phyloP scores from a whole-genome alignment of 2,113 vertebrate genomes.

The Petrocephalus microphthalmus region DNA sequence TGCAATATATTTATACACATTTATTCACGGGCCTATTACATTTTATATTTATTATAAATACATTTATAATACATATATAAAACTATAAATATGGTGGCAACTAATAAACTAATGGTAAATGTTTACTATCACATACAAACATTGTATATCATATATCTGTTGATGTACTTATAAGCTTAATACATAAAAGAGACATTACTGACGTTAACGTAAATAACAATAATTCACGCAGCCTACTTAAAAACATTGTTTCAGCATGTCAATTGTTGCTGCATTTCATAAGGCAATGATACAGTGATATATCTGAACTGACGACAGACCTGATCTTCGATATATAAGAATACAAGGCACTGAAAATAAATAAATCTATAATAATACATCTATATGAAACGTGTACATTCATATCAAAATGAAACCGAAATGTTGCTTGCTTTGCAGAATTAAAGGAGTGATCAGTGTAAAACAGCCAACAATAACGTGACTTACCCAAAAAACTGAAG shows the following conservation, averaged over 20 bases:
- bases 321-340: neutral
- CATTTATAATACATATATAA: neutral
- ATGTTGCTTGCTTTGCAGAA: neutral
- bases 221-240: neutral
- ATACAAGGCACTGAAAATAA: neutral
- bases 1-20: neutral
- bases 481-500: slow-evolving; percentile 36
- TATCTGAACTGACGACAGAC: neutral
- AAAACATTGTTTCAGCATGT: neutral
- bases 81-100: neutral
- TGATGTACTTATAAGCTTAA: neutral
- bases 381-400: neutral
- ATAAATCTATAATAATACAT: neutral
- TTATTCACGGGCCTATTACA: too few species aligned
- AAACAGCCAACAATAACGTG: neutral
- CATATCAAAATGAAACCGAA: neutral
- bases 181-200: neutral
- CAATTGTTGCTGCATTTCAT: neutral
- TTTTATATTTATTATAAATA: too few species aligned
- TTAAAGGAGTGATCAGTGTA: neutral
- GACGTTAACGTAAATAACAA: neutral
- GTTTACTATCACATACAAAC: neutral
- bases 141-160: neutral
- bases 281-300: neutral
- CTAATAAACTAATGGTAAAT: neutral